Percentiles rank a stretch among this genome's conserved stretches.
Conservation (phyloP, 2,797 vertebrate genomes). For the Cygnus olor region DNA sequence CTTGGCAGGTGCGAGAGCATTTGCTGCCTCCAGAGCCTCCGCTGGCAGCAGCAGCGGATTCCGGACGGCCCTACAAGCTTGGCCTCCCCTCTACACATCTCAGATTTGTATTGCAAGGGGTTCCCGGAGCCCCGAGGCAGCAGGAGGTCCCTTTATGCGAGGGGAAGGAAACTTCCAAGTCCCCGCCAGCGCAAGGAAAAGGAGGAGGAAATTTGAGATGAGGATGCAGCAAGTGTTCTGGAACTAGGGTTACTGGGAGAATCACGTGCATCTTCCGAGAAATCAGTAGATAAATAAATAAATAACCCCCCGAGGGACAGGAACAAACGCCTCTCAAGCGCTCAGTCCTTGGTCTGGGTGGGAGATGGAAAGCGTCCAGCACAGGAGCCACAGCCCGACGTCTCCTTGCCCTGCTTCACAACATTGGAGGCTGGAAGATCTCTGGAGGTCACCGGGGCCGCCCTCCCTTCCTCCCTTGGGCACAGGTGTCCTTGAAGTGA, state of each 20-base stretch:
- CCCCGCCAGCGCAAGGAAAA: rapidly evolving
- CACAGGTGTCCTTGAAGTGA: not conserved
- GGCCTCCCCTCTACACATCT: not conserved
- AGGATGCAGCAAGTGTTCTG: not conserved
- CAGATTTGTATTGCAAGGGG: rapidly evolving
- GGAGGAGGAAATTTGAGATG: not conserved
- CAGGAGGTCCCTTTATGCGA: rapidly evolving
- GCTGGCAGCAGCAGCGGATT: not conserved
- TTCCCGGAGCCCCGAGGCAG: not conserved
- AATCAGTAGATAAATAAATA: not conserved
- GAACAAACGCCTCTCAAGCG: not conserved
- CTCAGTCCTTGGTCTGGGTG: not conserved
- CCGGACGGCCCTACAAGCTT: not conserved
- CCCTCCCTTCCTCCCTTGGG: rapidly evolving
- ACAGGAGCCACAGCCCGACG: rapidly evolving
- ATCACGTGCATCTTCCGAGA: rapidly evolving
- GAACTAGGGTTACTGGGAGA: not conserved
- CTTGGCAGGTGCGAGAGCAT: conserved; percentile 29
- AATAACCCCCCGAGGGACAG: not conserved
- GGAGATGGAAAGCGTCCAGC: not conserved
- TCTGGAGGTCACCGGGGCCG: not conserved
- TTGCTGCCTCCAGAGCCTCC: not conserved
- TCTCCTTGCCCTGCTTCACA: rapidly evolving
- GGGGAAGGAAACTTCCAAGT: rapidly evolving
- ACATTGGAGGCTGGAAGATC: not conserved